Conservation (phyloP, 2,888 invertebrate species). For the Pseudococcus longispinus region DNA sequence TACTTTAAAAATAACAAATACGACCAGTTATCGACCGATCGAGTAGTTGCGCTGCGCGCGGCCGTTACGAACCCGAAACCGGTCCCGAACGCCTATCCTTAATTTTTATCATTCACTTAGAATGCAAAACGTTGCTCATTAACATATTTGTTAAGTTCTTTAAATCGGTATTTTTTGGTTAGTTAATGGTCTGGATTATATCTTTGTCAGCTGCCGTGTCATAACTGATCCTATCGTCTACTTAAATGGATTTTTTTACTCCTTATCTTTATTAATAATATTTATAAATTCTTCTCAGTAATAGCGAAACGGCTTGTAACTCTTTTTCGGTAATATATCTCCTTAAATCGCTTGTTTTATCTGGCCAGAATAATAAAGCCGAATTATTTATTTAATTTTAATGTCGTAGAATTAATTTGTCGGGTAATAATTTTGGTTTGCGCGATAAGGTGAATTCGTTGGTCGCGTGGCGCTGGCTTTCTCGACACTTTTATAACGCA, state of each 20-base stretch:
- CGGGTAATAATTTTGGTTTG: constrained; percentile 44
- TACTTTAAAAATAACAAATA: constrained; percentile 56
- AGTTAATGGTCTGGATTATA: constrained; percentile 56
- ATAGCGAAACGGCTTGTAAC: constrained; percentile 11
- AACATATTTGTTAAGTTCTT: constrained; percentile 56
- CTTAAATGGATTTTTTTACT: constrained; percentile 43
- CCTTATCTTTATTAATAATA: constrained; percentile 25
- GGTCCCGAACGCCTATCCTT: constrained; percentile 56
- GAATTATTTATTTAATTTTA: constrained; percentile 46
- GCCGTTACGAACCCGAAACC: constrained; percentile 52
- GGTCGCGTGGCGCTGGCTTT: constrained; percentile 50
- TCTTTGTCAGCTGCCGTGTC: constrained; percentile 56
- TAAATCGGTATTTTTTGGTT: constrained; percentile 55
- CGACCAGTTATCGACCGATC: constrained; percentile 56
- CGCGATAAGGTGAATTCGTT: constrained; percentile 45
- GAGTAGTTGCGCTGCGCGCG: constrained; percentile 53
- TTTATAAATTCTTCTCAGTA: constrained; percentile 20
- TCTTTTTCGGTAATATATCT: constrained; percentile 39
- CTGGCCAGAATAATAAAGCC: constrained; percentile 20
- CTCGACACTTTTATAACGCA: constrained; percentile 26
- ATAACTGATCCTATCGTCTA: constrained; percentile 52
- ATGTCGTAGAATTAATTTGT: constrained; percentile 52
- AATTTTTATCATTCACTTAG: constrained; percentile 57
- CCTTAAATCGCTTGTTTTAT: constrained; percentile 32
- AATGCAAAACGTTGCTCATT: constrained; percentile 55